phyloP scores from a whole-genome alignment of 2,797 vertebrate genomes.

The Siniperca undulata region DNA sequence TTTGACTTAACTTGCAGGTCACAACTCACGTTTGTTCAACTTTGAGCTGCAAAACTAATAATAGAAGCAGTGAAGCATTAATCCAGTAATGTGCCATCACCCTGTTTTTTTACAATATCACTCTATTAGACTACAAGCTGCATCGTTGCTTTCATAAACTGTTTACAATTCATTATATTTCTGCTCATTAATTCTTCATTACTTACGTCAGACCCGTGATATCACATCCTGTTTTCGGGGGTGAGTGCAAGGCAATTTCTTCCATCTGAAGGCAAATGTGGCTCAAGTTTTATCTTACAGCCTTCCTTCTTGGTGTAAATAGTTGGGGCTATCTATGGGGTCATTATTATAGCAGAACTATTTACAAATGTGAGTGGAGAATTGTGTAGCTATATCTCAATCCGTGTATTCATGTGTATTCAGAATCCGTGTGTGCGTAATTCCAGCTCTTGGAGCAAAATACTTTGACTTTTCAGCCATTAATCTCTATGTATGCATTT shows the following conservation, averaged over 20 bases:
- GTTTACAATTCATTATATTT: not conserved
- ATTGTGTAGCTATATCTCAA: too few relatives aligned
- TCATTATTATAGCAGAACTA: too few relatives aligned
- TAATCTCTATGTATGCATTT: too few relatives aligned
- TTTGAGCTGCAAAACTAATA: not conserved
- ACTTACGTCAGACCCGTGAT: not conserved
- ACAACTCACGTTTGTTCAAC: not conserved
- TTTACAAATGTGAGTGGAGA: too few relatives aligned
- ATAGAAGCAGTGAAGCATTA: conserved; percentile 1
- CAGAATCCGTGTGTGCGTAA: too few relatives aligned
- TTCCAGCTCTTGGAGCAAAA: too few relatives aligned
- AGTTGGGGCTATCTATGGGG: not conserved
- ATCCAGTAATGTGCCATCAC: not conserved
- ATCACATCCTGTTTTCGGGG: not conserved
- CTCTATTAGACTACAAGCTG: conserved; percentile 1
- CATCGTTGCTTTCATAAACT: conserved; percentile 11
- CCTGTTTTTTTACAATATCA: not conserved
- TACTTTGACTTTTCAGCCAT: too few relatives aligned
- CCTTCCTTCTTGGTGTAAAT: not conserved
- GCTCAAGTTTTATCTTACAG: not conserved
- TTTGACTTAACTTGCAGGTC: not conserved
- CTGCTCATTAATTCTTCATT: conserved; percentile 13
- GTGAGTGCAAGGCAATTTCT: not conserved
- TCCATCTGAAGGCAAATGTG: not conserved
- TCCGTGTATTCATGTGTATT: too few relatives aligned